Evolutionary conservation across 2,888 invertebrate genomes (phyloP), one percentile per base, ranked within the genome.

Genomic region (Synergus umbraculus): DNA sequence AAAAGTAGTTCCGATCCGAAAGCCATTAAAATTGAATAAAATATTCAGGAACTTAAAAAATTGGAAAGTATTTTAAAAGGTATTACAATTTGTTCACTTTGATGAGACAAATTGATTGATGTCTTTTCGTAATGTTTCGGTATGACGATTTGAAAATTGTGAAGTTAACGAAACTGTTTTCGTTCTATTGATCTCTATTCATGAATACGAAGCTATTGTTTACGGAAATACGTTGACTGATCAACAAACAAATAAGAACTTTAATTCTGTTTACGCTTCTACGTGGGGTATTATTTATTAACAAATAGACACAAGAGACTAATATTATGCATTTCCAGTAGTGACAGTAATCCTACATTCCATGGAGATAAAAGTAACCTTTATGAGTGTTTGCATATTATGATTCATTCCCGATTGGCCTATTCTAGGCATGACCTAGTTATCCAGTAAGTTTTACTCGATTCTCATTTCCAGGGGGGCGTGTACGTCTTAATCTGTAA

Each of bases 351-450:
- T 49, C 15, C 15, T 49, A 54, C 54, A 54, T n/a, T n/a, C n/a
- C 7, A 54, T 8, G 0, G 37, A 41, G 83, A 81, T 83, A 82
- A 76, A 76, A 81, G 79, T 82, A 83, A 83, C 85, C 85, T 85
- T 84, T 87, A 88, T 87, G 83, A 84, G 80, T 84, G 83, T 86
- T 87, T 86, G 80, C 83, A 81, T 82, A 83, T 83, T 85, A 85
- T 81, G 85, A 86, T 79, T 85, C 82, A 86, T 82, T 87, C 85
- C 83, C 80, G 79, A 86, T 88, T 85, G 86, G 86, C 83, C 84
- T 86, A 85, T 86, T 87, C 84, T 87, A 90, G 86, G 86, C 88
- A 82, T 88, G 89, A 89, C 89, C 89, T 85, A 89, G 84, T 89
- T 90, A 88, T 84, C 43, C 8, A 54, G 15, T 3, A 15, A 49